These are phyloP conservation scores for Helicoverpa zea DNA, from an alignment of 1,140 invertebrate species.

Conservation along the genomic window DNA sequence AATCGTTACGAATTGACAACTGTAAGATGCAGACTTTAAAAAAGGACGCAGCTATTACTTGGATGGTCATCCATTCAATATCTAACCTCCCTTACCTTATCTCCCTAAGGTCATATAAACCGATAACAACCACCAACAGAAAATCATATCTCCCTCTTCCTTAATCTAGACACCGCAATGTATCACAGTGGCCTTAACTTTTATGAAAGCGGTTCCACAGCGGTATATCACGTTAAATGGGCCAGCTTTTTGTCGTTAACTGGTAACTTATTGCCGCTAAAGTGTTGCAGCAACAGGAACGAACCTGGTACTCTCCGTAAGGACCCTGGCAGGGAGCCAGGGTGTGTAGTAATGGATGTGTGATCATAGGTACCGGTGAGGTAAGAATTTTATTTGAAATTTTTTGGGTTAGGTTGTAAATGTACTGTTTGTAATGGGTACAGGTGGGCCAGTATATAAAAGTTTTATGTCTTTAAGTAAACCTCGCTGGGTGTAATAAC, in stretches of 20 bases:
- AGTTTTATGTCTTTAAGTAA: no score
- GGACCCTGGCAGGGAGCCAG: slow-evolving; percentile 26
- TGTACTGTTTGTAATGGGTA: background rate
- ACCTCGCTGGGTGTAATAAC: no score
- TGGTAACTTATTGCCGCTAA: slow-evolving; percentile 74
- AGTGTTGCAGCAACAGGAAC: slow-evolving; percentile 35
- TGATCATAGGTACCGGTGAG: background rate
- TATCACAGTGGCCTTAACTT: slow-evolving; percentile 67
- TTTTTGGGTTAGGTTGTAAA: background rate
- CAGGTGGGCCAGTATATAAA: no score
- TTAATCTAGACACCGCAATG: slow-evolving; percentile 61
- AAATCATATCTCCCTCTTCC: slow-evolving; percentile 24
- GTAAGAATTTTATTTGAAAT: background rate
- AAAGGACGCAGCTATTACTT: no score
- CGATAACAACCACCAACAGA: background rate
- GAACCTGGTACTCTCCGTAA: background rate
- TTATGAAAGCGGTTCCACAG: slow-evolving; percentile 72
- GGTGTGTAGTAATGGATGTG: background rate
- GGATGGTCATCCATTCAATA: no score
- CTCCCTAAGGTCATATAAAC: no score
- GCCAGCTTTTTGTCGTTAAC: slow-evolving; percentile 79
- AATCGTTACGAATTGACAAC: no score
- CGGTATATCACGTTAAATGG: slow-evolving; percentile 82
- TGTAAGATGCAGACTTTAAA: no score
- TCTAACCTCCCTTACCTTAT: no score